These are phyloP conservation scores for Discoglossus pictus DNA, from an alignment of 2,797 vertebrate species.

Conservation along the genomic window DNA sequence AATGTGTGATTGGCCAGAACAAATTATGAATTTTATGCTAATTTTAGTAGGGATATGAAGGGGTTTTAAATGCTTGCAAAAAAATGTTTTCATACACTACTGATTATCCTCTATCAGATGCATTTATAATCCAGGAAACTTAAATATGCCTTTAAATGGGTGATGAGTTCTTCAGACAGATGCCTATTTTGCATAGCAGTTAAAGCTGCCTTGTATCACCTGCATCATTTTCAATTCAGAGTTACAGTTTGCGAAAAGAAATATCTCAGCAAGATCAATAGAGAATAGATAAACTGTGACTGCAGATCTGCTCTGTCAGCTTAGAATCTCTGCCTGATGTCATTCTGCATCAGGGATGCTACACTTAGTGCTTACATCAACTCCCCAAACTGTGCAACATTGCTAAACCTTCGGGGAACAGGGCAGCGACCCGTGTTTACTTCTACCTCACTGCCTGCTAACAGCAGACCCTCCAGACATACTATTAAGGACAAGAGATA, in stretches of 20 bases:
- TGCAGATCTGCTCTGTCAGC: constrained; percentile 5
- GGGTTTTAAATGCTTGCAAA: too few species aligned
- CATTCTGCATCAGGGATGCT: neutral
- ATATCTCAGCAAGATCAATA: neutral
- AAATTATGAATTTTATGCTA: too few species aligned
- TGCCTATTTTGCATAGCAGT: too few species aligned
- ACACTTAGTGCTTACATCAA: neutral
- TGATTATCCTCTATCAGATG: too few species aligned
- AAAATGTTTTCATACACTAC: too few species aligned
- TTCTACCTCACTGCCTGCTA: constrained; percentile 1
- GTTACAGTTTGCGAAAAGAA: neutral
- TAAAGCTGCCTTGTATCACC: too few species aligned
- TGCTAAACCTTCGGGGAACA: constrained; percentile 3
- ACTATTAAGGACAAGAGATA: constrained; percentile 23
- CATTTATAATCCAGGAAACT: too few species aligned
- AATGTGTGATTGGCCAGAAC: too few species aligned
- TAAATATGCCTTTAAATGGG: too few species aligned
- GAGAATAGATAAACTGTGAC: neutral
- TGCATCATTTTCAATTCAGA: too few species aligned
- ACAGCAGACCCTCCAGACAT: constrained; percentile 12
- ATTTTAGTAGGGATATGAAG: too few species aligned
- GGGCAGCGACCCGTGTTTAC: neutral
- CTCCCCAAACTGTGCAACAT: neutral
- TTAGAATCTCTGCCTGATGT: constrained; percentile 8
- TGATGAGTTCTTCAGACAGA: too few species aligned